A percentile compares a stretch with the other conserved stretches of the same genome.
Evolutionary conservation across 2,113 vertebrate genomes (phyloP).

Genomic region (Gnathonemus longibarbis): DNA sequence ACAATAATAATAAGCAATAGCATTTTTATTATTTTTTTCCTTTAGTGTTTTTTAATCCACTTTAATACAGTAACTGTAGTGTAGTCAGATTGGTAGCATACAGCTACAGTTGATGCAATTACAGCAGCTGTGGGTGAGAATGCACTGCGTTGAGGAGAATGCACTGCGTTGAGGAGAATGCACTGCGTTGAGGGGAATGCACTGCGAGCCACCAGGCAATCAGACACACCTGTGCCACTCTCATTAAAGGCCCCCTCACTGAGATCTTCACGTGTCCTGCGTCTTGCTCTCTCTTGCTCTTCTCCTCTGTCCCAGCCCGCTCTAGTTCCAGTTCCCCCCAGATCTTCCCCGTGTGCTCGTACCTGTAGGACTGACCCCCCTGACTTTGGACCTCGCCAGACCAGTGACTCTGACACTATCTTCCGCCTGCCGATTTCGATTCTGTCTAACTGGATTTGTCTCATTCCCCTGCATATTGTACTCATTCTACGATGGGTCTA

Average conservation of each 20-base stretch:
- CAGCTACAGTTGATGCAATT: neutral
- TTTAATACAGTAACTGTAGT: neutral
- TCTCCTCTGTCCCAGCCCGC: neutral
- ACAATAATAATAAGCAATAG: too few relatives aligned
- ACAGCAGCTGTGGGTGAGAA: neutral
- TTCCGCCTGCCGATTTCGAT: neutral
- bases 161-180: neutral
- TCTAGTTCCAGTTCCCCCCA: neutral
- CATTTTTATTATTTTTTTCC: neutral
- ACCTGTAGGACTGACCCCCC: neutral
- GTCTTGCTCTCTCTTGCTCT: neutral
- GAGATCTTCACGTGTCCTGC: neutral
- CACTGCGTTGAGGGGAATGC: neutral
- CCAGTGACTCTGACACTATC: neutral
- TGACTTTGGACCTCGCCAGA: neutral
- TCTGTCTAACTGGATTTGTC: neutral
- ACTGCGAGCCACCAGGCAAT: neutral
- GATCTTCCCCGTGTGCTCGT: neutral
- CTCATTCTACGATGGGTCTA: neutral
- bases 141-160: neutral
- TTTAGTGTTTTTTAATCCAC: neutral
- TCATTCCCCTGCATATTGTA: neutral
- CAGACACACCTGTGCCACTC: neutral
- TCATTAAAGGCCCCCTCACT: neutral
- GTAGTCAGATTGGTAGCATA: neutral